Percentiles rank a stretch among this genome's conserved stretches.
phyloP scores from a whole-genome alignment of 2,888 invertebrate genomes.

The Clistopyga incitator region DNA sequence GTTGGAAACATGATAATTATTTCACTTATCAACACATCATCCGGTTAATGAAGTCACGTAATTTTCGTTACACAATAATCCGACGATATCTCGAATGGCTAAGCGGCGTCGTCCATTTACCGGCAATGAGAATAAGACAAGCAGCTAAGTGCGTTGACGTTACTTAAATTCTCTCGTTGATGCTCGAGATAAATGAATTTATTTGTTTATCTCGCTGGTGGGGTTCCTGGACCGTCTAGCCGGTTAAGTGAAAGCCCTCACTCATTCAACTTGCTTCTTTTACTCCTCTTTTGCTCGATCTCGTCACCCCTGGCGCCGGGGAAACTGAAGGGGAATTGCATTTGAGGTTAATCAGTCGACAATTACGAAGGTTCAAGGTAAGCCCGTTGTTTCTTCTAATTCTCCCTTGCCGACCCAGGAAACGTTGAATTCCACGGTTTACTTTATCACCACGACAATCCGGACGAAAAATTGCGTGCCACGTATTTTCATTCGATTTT shows the following conservation, averaged over 20 bases:
- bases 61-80: background rate
- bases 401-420: background rate
- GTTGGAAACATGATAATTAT: background rate
- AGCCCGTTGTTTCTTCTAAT: constrained; percentile 27
- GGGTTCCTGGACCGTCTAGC: background rate
- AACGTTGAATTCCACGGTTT: constrained; percentile 35
- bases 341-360: constrained; percentile 40
- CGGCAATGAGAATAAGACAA: background rate
- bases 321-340: background rate
- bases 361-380: constrained; percentile 43
- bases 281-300: background rate
- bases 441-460: background rate
- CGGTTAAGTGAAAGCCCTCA: background rate
- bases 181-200: constrained; percentile 2
- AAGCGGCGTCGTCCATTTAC: background rate
- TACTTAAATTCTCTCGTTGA: background rate
- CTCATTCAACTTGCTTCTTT: background rate
- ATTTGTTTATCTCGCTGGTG: background rate
- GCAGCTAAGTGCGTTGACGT: background rate
- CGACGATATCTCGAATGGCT: background rate
- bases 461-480: background rate
- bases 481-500: constrained; percentile 8
- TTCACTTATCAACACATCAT: background rate
- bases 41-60: background rate
- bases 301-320: background rate